These are phyloP conservation scores for Tympanuchus pallidicinctus DNA, from an alignment of 2,113 vertebrate genomes.

Conservation along the genomic window DNA sequence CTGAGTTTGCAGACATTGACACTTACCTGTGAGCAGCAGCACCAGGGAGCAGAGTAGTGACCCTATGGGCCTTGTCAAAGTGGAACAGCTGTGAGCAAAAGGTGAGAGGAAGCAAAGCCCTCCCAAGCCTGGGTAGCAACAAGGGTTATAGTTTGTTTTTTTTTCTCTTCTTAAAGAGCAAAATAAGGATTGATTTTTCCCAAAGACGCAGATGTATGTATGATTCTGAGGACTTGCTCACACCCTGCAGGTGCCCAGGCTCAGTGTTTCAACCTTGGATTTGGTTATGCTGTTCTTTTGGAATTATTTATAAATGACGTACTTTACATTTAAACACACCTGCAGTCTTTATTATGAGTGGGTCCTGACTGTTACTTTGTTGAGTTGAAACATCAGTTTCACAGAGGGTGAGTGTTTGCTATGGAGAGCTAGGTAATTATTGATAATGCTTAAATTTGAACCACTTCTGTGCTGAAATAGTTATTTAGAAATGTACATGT, in stretches of 20 bases:
- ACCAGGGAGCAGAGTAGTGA: not conserved
- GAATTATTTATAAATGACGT: not conserved
- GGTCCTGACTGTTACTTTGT: not conserved
- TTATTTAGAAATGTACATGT: not conserved
- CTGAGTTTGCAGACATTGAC: not conserved
- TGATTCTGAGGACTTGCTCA: not conserved
- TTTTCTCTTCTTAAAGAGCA: not conserved
- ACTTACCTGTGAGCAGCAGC: rapidly evolving
- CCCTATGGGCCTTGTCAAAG: not conserved
- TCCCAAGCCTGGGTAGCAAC: not conserved
- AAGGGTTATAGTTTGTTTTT: not conserved
- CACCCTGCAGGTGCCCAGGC: not conserved
- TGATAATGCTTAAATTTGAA: not conserved
- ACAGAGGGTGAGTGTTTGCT: not conserved
- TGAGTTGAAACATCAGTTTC: not conserved
- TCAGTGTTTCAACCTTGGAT: not conserved
- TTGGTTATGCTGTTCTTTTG: not conserved
- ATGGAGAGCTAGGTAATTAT: not conserved
- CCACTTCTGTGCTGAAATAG: not conserved
- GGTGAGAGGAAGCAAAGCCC: not conserved
- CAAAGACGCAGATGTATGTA: not conserved
- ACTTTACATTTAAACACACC: not conserved
- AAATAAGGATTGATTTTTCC: not conserved
- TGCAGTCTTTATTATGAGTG: not conserved
- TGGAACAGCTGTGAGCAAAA: not conserved